Base-by-base conservation (phyloP, 2,888 invertebrate genomes). In the Lasioglossum oenotherae region DNA sequence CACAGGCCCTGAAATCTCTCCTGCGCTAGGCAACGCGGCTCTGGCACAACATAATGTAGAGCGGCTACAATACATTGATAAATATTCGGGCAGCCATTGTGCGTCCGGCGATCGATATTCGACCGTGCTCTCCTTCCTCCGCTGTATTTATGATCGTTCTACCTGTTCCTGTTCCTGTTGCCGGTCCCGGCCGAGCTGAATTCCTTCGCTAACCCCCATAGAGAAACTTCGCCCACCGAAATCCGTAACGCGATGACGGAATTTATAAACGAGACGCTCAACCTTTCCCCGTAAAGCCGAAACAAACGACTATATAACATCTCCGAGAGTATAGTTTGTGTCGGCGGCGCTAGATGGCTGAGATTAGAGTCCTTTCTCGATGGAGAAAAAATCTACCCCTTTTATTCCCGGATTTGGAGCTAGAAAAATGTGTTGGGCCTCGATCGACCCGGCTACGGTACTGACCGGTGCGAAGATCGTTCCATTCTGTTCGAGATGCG, bases 71-170 rank as follows among this genome's bases (percentile, higher is more conserved):
- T 82, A 75, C 86, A 78, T 83, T 86, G 87, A 86, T 88, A 86
- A 86, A 82, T 86, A 86, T 89, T 86, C 84, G 73, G 69, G 69
- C 23, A 41, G 41, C 81, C 79, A 84, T 89, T 86, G 87, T 84
- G 74, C 60, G 19, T 19, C 72, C 38, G 60, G 4, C 82, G 83
- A 84, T 88, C 84, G 85, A 85, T 88, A 88, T 80, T 53, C 79
- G 57, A 69, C 69, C 67, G 60, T 38, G 69, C 60, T 73, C 76
- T 64, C 81, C 77, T 72, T 79, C 80, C 71, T 57, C 23, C 38
- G 23, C 44, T 64, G 81, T 67, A 88, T 88, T 87, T 87, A 84
- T 77, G 80, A 82, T 84, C 73, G 76, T 84, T 83, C 74, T 86
- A 86, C 87, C 73, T 78, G 80, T 46, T 46, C 46, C 46, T 78